Conservation (phyloP, 2,888 invertebrate species). For the Ophion obscuratus region DNA sequence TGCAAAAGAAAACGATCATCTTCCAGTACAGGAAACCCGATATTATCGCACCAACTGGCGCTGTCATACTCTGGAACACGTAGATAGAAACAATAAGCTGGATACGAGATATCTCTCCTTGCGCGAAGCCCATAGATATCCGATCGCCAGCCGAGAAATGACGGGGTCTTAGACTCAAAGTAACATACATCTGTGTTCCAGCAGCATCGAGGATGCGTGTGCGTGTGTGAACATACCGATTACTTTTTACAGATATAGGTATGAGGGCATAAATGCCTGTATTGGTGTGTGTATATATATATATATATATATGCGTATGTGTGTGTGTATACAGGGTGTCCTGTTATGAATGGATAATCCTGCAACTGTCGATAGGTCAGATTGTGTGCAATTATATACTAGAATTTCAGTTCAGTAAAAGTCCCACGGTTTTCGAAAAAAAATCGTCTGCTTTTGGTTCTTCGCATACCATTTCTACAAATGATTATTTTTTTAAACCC, state of each 20-base stretch:
- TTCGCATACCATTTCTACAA: no score
- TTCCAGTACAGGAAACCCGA: constrained; percentile 65
- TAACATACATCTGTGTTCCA: constrained; percentile 16
- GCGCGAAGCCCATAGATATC: constrained; percentile 42
- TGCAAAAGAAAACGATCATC: constrained; percentile 49
- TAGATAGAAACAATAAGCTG: constrained; percentile 66
- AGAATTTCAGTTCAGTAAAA: no score
- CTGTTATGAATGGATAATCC: no score
- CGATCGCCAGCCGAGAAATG: constrained; percentile 35
- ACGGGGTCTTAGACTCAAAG: constrained; percentile 27
- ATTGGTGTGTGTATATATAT: no score
- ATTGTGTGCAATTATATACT: no score
- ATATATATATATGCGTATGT: no score
- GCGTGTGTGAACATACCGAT: constrained; percentile 33
- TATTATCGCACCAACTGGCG: constrained; percentile 68
- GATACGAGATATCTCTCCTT: constrained; percentile 62
- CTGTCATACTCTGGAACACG: constrained; percentile 65
- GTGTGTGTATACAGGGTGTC: no score
- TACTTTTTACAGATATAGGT: not conserved
- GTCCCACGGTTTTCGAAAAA: no score
- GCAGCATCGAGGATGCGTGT: constrained; percentile 21
- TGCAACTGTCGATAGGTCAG: no score
- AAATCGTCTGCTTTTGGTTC: no score
- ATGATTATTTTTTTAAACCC: no score
- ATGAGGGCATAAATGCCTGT: not conserved